Percentiles rank a stretch among this genome's conserved stretches.
phyloP scores from a whole-genome alignment of 2,797 vertebrate genomes.

The Gobionotothen gibberifrons region DNA sequence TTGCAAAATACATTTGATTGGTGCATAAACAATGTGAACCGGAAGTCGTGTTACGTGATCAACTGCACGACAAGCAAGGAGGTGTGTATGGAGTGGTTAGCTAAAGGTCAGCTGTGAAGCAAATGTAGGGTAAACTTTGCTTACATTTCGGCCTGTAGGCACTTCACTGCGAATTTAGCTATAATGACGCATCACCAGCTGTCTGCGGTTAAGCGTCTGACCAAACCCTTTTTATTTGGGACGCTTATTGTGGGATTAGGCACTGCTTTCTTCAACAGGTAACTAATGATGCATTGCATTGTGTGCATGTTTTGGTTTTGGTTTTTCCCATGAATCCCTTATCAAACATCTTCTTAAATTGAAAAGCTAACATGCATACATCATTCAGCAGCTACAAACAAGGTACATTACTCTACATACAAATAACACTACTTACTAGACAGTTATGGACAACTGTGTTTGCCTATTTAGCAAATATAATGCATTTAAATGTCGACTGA shows the following conservation, averaged over 20 bases:
- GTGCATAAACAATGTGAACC: conserved; percentile 13
- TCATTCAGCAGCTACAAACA: background rate
- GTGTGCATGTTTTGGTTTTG: background rate
- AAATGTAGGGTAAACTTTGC: background rate
- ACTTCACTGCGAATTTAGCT: rapidly evolving
- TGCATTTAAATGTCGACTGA: background rate
- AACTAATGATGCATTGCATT: background rate
- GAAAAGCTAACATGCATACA: background rate
- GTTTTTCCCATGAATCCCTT: too few species aligned
- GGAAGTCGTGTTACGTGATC: conserved; percentile 59
- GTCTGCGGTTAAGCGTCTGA: conserved; percentile 73
- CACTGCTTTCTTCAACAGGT: conserved; percentile 81
- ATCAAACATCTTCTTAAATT: background rate
- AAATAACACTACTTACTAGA: background rate
- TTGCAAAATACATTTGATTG: background rate
- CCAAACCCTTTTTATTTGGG: conserved; percentile 83
- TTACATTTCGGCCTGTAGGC: background rate
- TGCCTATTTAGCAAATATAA: background rate
- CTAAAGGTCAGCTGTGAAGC: conserved; percentile 31
- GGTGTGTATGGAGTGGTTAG: background rate
- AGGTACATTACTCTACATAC: background rate
- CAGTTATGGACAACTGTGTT: too few species aligned
- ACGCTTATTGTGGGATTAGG: conserved; percentile 74
- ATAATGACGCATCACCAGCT: conserved; percentile 76
- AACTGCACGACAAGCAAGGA: background rate